Evolutionary conservation across 2,888 invertebrate species (phyloP).

Genomic region (Plemyria rubiginata): DNA sequence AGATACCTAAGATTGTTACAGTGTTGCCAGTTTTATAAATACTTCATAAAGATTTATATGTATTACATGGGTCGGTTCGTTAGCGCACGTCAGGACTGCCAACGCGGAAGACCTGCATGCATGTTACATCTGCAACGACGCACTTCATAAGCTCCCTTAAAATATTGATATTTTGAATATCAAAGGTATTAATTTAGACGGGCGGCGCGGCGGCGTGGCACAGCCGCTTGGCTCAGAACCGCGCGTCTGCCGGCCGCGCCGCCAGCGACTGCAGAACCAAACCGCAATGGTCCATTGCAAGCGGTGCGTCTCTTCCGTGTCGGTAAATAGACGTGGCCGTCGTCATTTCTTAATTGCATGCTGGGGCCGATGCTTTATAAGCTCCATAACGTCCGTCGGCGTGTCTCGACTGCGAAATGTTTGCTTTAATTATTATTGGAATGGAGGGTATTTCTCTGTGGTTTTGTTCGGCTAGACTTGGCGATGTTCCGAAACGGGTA

Average conservation of each 20-base stretch:
- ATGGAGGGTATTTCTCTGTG: slow-evolving; percentile 84
- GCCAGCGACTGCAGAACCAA: slow-evolving; percentile 58
- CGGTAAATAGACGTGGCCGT: slow-evolving; percentile 80
- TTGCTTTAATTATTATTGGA: slow-evolving; percentile 86
- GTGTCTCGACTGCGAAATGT: slow-evolving; percentile 81
- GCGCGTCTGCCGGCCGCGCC: slow-evolving; percentile 42
- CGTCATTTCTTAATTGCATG: slow-evolving; percentile 83
- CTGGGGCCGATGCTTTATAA: slow-evolving; percentile 81
- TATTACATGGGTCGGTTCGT: slow-evolving; percentile 63
- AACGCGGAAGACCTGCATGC: slow-evolving; percentile 73
- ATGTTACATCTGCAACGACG: slow-evolving; percentile 64
- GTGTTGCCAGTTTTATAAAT: slow-evolving; percentile 46
- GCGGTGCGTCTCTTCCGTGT: slow-evolving; percentile 81
- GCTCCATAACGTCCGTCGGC: slow-evolving; percentile 81
- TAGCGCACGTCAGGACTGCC: slow-evolving; percentile 66
- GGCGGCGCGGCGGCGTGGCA: slow-evolving; percentile 42
- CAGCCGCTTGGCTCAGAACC: slow-evolving; percentile 66
- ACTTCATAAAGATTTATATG: slow-evolving; percentile 51
- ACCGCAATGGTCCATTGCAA: slow-evolving; percentile 78
- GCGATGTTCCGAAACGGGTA: slow-evolving; percentile 85
- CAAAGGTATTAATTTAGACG: slow-evolving; percentile 82
- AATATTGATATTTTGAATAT: slow-evolving; percentile 83
- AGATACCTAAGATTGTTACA: slow-evolving; percentile 22
- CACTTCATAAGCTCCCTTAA: slow-evolving; percentile 77
- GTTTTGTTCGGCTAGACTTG: slow-evolving; percentile 86